Evolutionary conservation across 2,888 invertebrate genomes (phyloP).

Genomic region (Watsonalla binaria): DNA sequence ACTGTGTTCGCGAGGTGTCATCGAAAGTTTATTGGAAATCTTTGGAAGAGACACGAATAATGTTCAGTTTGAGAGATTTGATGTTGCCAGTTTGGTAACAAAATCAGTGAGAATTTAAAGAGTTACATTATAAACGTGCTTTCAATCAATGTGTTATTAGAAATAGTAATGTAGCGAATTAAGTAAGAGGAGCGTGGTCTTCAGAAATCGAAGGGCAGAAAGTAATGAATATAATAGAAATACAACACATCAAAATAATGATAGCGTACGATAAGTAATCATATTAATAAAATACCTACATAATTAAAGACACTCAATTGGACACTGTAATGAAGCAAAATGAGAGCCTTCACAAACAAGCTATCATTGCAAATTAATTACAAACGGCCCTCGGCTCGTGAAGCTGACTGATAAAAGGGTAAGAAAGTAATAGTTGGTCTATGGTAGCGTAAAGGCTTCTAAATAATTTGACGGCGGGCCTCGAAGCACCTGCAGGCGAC

Average conservation of each 20-base stretch:
- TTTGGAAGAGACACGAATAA: neutral
- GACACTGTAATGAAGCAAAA: neutral
- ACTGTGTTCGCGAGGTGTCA: constrained; percentile 12
- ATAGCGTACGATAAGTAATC: too few relatives aligned
- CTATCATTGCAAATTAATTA: neutral
- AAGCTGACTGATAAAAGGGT: neutral
- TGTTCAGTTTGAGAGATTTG: neutral
- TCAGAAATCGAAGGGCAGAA: too few relatives aligned
- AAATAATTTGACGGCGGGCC: constrained; percentile 45
- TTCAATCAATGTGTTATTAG: too few relatives aligned
- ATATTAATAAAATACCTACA: neutral
- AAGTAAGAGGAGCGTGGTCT: too few relatives aligned
- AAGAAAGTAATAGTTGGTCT: constrained; percentile 2
- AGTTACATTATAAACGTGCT: too few relatives aligned
- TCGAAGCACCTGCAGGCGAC: constrained; percentile 52
- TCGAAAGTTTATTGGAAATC: neutral
- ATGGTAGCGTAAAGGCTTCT: constrained; percentile 28
- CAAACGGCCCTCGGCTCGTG: neutral
- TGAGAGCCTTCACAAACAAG: neutral
- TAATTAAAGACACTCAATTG: neutral
- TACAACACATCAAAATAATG: too few relatives aligned
- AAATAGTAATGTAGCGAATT: too few relatives aligned
- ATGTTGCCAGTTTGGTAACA: neutral
- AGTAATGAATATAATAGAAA: too few relatives aligned
- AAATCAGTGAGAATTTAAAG: neutral